phyloP scores from a whole-genome alignment of 2,113 vertebrate genomes.

The Lamprologus lemairii region DNA sequence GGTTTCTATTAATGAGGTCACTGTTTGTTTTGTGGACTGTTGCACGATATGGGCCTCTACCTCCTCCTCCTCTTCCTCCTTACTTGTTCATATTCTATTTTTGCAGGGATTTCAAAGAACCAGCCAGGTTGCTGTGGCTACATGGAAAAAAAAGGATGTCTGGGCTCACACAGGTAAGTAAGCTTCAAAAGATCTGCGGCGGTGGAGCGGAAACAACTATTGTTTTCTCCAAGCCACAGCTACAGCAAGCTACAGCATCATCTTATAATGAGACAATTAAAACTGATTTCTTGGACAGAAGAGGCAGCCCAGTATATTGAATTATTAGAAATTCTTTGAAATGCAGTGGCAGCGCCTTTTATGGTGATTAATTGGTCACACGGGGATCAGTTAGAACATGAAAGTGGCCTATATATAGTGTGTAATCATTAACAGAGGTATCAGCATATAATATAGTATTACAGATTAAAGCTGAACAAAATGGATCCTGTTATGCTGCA shows the following conservation, averaged over 20 bases:
- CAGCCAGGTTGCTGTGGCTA: conserved; percentile 56
- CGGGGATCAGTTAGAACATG: conserved; percentile 45
- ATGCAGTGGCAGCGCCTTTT: conserved; percentile 31
- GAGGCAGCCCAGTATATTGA: conserved; percentile 42
- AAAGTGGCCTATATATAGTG: conserved; percentile 42
- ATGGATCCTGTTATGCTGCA: background rate
- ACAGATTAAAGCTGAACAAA: background rate
- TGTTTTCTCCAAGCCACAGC: conserved; percentile 40
- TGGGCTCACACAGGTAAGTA: conserved; percentile 53
- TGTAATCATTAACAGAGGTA: conserved; percentile 28
- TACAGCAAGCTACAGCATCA: conserved; percentile 7
- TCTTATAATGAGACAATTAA: conserved; percentile 68
- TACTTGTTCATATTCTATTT: conserved; percentile 29
- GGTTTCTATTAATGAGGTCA: conserved; percentile 56
- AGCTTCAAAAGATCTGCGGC: conserved; percentile 52
- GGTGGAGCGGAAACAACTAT: conserved; percentile 30
- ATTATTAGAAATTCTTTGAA: conserved; percentile 60
- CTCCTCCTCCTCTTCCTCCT: background rate
- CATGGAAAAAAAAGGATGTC: conserved; percentile 10
- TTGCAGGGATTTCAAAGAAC: conserved; percentile 59
- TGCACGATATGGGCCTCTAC: conserved; percentile 1
- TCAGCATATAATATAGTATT: conserved; percentile 7
- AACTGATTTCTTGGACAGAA: conserved; percentile 62
- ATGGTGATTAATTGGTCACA: conserved; percentile 67
- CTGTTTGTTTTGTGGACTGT: conserved; percentile 22